These are phyloP conservation scores for Tetramorium bicarinatum DNA, from an alignment of 2,888 invertebrate genomes.

Conservation along the genomic window DNA sequence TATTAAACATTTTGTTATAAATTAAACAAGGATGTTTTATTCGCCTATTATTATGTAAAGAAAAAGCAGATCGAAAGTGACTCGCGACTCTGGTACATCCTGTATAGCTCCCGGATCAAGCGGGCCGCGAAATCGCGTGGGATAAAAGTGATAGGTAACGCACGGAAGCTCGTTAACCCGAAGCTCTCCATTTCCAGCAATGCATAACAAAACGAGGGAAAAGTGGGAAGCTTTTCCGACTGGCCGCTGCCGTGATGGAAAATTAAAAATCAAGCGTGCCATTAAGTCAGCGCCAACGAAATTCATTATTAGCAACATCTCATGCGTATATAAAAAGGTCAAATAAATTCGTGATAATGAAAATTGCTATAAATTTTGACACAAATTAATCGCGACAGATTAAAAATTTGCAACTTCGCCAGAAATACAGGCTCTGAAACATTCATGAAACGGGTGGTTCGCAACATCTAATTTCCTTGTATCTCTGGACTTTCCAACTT, in stretches of 20 bases:
- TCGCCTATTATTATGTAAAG: not conserved
- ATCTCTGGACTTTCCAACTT: not conserved
- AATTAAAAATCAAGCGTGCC: constrained; percentile 37
- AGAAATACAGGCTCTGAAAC: not conserved
- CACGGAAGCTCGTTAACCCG: constrained; percentile 37
- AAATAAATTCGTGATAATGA: not conserved
- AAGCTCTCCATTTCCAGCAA: constrained; percentile 46
- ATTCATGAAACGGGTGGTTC: not conserved
- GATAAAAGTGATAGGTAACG: constrained; percentile 51
- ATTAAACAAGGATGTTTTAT: not conserved
- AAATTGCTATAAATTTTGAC: not conserved
- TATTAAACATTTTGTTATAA: not conserved
- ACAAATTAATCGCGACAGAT: not conserved
- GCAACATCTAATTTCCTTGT: not conserved
- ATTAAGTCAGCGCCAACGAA: not conserved
- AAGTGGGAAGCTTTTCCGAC: constrained; percentile 13
- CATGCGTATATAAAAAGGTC: not conserved
- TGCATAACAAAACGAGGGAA: constrained; percentile 35
- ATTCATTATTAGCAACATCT: constrained; percentile 18
- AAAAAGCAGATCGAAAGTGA: not conserved
- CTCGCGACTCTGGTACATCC: not conserved
- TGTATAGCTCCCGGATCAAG: constrained; percentile 27
- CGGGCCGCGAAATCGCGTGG: constrained; percentile 38
- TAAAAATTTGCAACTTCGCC: constrained; percentile 1
- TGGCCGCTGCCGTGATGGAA: constrained; percentile 16